These are phyloP conservation scores for Muscicapa striata DNA, from an alignment of 2,797 vertebrate species.

Conservation along the genomic window DNA sequence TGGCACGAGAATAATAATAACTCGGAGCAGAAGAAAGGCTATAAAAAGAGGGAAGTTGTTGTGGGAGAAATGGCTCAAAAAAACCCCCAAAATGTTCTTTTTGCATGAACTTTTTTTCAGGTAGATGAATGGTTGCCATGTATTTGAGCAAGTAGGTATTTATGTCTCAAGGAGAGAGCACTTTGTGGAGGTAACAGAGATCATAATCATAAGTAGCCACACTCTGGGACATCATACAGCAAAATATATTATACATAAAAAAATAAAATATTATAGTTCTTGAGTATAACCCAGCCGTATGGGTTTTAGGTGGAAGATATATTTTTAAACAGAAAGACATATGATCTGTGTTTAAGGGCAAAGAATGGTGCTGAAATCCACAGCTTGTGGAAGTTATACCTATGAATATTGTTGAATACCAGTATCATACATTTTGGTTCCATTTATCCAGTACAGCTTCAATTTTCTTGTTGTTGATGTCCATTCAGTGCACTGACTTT, in stretches of 20 bases:
- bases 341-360: not conserved
- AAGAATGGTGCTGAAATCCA: not conserved
- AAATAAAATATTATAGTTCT: not conserved
- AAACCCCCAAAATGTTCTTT: not conserved
- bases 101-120: not conserved
- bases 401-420: not conserved
- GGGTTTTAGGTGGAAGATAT: not conserved
- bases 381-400: not conserved
- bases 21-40: conserved; percentile 17
- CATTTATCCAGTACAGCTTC: not conserved
- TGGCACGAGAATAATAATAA: conserved; percentile 8
- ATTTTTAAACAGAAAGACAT: not conserved
- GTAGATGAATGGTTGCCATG: not conserved
- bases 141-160: not conserved
- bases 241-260: not conserved
- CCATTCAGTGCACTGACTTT: not conserved
- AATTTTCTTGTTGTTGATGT: not conserved
- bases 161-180: not conserved
- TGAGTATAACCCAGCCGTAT: not conserved
- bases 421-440: not conserved
- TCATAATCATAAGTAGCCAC: not conserved
- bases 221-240: not conserved
- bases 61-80: not conserved
- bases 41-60: conserved; percentile 40
- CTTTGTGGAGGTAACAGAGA: not conserved